phyloP scores from a whole-genome alignment of 2,888 invertebrate genomes.

The Heterodera filipjevi region DNA sequence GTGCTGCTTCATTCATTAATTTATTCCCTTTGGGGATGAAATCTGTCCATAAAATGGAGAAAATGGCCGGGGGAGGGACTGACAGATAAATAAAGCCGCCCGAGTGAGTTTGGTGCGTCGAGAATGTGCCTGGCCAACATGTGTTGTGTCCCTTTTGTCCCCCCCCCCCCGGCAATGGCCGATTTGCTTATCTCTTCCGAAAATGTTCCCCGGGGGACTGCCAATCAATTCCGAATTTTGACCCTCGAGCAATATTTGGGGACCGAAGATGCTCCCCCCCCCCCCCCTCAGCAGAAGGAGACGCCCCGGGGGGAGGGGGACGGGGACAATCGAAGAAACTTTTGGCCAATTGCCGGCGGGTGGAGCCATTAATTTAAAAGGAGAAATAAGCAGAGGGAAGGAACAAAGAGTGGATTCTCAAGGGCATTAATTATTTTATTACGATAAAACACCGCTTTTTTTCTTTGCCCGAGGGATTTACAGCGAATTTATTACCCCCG shows the following conservation, averaged over 20 bases:
- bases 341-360: background rate
- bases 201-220: background rate
- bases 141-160: background rate
- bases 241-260: conserved; percentile 7
- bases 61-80: background rate
- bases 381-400: background rate
- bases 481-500: background rate
- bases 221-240: conserved; percentile 10
- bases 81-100: background rate
- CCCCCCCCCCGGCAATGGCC: background rate
- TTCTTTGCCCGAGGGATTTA: background rate
- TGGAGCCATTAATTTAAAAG: background rate
- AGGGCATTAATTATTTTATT: background rate
- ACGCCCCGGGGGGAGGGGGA: background rate
- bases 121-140: background rate
- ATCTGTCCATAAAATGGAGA: background rate
- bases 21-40: background rate
- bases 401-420: too few relatives aligned
- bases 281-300: background rate
- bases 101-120: background rate
- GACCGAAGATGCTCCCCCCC: background rate
- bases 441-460: background rate
- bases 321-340: background rate
- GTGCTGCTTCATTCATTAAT: background rate
- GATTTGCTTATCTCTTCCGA: background rate